A percentile compares a stretch with the other conserved stretches of the same genome.
Evolutionary conservation across 1,140 invertebrate genomes (phyloP).

Genomic region (Saccostrea glomerata): DNA sequence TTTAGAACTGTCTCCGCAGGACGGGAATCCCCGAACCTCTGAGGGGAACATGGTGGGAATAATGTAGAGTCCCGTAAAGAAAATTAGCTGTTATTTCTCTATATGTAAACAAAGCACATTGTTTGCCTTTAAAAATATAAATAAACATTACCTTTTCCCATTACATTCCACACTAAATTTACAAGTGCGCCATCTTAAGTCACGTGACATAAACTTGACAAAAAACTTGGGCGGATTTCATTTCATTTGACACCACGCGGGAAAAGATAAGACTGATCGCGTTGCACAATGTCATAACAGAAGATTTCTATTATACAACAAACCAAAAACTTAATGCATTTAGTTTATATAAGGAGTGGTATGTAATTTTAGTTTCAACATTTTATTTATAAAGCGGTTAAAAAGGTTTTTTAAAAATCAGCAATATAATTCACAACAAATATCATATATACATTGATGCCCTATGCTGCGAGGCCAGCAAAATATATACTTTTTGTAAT

Average conservation of each 20-base stretch:
- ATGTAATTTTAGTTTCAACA: too few relatives aligned
- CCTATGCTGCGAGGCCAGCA: too few relatives aligned
- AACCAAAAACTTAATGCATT: too few relatives aligned
- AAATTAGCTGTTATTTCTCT: background rate
- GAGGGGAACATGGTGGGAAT: background rate
- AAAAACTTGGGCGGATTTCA: conserved; percentile 22
- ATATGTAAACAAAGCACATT: background rate
- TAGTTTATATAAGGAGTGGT: too few relatives aligned
- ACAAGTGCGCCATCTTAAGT: conserved; percentile 21
- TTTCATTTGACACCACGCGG: conserved; percentile 27
- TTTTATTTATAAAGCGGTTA: too few relatives aligned
- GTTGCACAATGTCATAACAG: too few relatives aligned
- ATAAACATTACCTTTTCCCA: conserved; percentile 34
- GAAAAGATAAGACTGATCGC: background rate
- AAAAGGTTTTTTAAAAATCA: too few relatives aligned
- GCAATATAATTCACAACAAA: too few relatives aligned
- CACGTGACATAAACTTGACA: conserved; percentile 33
- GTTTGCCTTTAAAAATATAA: conserved; percentile 22
- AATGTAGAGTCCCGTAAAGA: background rate
- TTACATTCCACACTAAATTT: conserved; percentile 30
- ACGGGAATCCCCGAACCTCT: background rate
- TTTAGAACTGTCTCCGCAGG: background rate
- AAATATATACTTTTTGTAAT: too few relatives aligned
- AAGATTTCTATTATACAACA: too few relatives aligned
- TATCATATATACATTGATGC: too few relatives aligned